Evolutionary conservation across 2,888 invertebrate species (phyloP), one percentile per base, ranked within the genome.

Genomic region (Eupithecia subfuscata): DNA sequence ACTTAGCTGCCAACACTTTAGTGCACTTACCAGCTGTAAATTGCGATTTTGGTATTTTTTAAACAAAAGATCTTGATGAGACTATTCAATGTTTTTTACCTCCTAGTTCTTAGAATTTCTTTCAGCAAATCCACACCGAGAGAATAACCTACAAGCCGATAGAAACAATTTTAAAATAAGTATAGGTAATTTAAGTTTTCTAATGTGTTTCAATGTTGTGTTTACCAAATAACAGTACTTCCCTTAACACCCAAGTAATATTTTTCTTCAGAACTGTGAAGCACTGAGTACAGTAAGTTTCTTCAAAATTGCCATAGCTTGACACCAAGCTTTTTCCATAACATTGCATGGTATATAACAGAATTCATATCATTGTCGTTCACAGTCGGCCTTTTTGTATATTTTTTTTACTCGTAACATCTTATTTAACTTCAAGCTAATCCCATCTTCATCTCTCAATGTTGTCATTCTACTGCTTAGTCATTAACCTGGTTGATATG

Each of bases 401-500:
- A 64, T 76, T 16, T 52, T 43, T 71, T 71, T 70, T 60, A 67
- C 69, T 76, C 45, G 48, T 65, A 63, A 70, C 52, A 60, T 60
- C 43, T 69, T 71, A 68, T 71, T 52, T 70, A 56, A 72, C 67
- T 70, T 70, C 11, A 71, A 56, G 70, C 77, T 75, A 75, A 73
- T 43, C 70, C 64, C 70, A 77, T 77, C 73, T 69, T 73, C 64
- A 75, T 73, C 43, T 70, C n/a, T 75, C 60, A 52, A 69, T 69
- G 30, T 40, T 70, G 73, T 43, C 70, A 75, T 43, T 72, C 60
- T 75, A 76, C 82, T 79, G 83, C 82, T 80, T 84, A 78, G 79
- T 80, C 81, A 84, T 83, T 81, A 75, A 64, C 56, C 68, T 69
- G 70, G 76, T 85, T 79, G 75, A 82, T 82, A 83, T 85, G 81